Evolutionary conservation across 1,140 invertebrate species (phyloP).

Genomic region (Bombyx mandarina): DNA sequence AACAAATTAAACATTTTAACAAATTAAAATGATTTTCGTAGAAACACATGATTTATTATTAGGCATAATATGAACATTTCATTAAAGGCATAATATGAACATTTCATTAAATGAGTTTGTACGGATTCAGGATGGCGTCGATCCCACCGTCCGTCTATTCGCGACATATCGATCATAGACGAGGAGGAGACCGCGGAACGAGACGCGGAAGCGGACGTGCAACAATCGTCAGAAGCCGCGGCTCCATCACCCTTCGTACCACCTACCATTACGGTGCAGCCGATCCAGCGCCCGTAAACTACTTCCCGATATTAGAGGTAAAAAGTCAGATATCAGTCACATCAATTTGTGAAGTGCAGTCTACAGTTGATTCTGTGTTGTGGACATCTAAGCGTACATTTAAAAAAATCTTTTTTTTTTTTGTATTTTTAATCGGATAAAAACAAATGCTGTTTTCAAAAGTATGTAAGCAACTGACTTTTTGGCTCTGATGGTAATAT

Average conservation of each 20-base stretch:
- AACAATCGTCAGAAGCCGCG: constrained; percentile 3
- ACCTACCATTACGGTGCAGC: constrained; percentile 49
- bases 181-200: constrained; percentile 72
- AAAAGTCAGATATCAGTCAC: neutral
- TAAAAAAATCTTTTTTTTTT: neutral
- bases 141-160: constrained; percentile 82
- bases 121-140: constrained; percentile 75
- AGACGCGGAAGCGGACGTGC: constrained; percentile 32
- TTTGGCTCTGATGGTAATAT: too few species aligned
- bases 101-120: neutral
- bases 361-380: too few species aligned
- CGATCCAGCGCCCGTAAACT: constrained; percentile 25
- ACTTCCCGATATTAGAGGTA: neutral
- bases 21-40: too few species aligned
- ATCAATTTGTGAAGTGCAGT: too few species aligned
- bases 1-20: too few species aligned
- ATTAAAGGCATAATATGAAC: neutral
- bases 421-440: neutral
- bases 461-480: too few species aligned
- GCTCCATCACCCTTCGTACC: constrained; percentile 11
- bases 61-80: neutral
- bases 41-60: neutral
- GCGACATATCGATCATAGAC: constrained; percentile 87
- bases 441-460: neutral
- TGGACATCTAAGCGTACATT: neutral